Evolutionary conservation across 2,888 invertebrate genomes (phyloP), one percentile per base, ranked within the genome.

Genomic region (Agrilus mali): DNA sequence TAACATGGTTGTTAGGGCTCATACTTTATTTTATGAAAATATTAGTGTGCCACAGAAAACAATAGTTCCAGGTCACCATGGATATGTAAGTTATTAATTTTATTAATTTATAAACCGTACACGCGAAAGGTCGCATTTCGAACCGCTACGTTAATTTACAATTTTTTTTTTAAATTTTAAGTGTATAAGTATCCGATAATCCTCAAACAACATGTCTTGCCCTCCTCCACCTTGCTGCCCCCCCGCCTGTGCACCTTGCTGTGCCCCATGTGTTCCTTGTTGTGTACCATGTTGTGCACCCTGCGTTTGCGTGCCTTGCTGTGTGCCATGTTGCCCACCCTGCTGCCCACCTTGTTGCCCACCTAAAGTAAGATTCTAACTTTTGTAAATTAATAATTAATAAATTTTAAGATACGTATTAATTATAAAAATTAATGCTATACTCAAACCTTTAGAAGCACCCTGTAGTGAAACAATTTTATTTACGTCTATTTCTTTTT

Each of bases 281-380:
- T 54, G 52, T 41, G 49, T 46, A 3, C 48, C 50, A 16, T 49
- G 50, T 36, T 50, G 46, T 41, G 45, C 34, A 6, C 43, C 47
- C 14, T 37, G 37, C 31, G 45, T 44, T 10, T 49, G 48, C 33
- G 47, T 42, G 14, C 50, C 49, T 7, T 50, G 43, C 35, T 50
- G 50, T 33, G 34, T 35, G 12, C 51, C 51, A 8, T 51, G 51
- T 27, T 47, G 47, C 27, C 39, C 36, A n/a, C 45, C 47, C 1
- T 47, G 47, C 37, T 43, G 43, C 22, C 32, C 36, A 7, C 44
- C 46, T 22, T 38, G 41, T 22, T 48, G 46, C 39, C 17, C 33
- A 8, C 37, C 37, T 17, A 37, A 16, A 37, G 37, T 37, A 37
- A 37, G 37, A 7, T 7, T 7, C 22, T 3, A 27, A 27, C 2